Conservation (phyloP, 2,113 vertebrate species). For the Aegotheles bennettii region DNA sequence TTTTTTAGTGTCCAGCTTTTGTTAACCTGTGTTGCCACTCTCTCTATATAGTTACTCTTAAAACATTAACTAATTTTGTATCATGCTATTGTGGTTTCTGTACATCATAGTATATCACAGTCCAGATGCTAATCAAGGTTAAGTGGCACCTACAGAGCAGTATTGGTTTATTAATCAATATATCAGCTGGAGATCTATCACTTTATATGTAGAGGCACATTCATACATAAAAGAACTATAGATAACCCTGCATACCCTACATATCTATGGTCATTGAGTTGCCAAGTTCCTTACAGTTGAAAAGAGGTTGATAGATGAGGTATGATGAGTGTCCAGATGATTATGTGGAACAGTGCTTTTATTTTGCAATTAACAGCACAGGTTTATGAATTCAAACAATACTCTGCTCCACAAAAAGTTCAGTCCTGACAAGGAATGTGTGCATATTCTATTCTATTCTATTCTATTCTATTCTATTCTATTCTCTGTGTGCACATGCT, state of each 20-base stretch:
- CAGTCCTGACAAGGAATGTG: neutral
- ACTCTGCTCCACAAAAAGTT: neutral
- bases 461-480: neutral
- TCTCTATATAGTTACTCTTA: neutral
- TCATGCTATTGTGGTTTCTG: neutral
- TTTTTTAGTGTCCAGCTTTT: neutral
- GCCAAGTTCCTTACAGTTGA: neutral
- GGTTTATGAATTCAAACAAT: neutral
- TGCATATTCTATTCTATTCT: neutral
- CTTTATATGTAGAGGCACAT: neutral
- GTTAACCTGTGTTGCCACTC: neutral
- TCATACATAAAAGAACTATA: neutral
- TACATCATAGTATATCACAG: neutral
- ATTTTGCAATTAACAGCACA: neutral
- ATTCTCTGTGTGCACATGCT: no score
- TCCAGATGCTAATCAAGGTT: neutral
- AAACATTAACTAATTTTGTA: neutral
- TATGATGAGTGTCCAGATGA: neutral
- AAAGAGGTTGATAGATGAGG: neutral
- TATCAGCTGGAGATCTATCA: neutral
- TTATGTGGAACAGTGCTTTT: neutral
- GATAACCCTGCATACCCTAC: neutral
- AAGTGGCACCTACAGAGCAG: neutral
- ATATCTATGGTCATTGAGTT: neutral
- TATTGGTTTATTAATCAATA: slow-evolving; percentile 21